Evolutionary conservation across 2,113 vertebrate species (phyloP), one percentile per base, ranked within the genome.

Genomic region (Trinectes maculatus): DNA sequence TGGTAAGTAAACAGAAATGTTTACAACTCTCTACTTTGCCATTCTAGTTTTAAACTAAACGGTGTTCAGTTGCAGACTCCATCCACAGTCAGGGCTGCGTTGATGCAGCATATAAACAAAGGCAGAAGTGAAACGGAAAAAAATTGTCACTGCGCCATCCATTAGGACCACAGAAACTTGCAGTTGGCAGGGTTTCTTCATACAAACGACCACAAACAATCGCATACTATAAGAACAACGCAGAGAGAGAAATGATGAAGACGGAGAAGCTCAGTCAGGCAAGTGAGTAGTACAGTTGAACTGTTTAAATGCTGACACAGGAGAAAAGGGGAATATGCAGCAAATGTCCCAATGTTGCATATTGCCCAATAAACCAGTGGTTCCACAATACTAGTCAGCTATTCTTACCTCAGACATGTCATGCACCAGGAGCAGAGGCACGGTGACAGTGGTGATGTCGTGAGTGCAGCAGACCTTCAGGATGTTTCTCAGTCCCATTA

Each of bases 391-490:
- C 24, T 12, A 31, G 29, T 15, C 39, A 26, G 48, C 5, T 9
- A 0, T 89, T 55, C 92, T 93, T 78, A 99, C 98, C 93, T 99
- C 98, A 1, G 97, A 96, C 98, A 99, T 99, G 61, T 98, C 95
- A 2, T 99, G 98, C 33, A 99, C 96, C 57, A 99, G 89, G 46
- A 99, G 89, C 65, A 99, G 94, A 10, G 98, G 98, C 24, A 99
- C 88, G 29, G 95, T 99, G 75, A 98, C 92, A 1, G 96, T 99
- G 47, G 97, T 99, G 88, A 98, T 85, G 77, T 99, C 98, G 0
- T 98, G 96, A 0, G 95, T 98, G 69, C 98, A 99, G 91, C 98
- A 99, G 31, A 98, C 96, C 85, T 99, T 99, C 68, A 99, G 93
- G 67, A 99, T 98, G 87, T 99, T 99, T 15, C 98, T 92, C 58